These are phyloP conservation scores for Gymnopithys bicolor DNA, from an alignment of 2,797 vertebrate genomes.

Conservation along the genomic window DNA sequence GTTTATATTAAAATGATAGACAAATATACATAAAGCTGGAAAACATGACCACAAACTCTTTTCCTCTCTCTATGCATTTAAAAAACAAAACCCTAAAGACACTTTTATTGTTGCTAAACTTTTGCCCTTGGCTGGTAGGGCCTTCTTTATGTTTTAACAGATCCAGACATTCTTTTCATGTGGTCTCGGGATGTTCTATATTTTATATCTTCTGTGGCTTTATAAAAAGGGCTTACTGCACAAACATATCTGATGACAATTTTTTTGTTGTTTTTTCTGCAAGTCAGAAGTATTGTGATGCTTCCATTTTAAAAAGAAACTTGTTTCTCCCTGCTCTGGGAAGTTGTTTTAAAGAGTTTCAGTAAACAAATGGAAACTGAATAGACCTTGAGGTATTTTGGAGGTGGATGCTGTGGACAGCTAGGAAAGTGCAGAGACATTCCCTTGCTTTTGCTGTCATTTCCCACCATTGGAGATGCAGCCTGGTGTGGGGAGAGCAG, in stretches of 20 bases:
- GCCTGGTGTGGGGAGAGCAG: neutral
- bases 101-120: conserved; percentile 74
- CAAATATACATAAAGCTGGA: conserved; percentile 79
- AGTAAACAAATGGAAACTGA: neutral
- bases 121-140: conserved; percentile 67
- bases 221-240: conserved; percentile 47
- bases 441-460: neutral
- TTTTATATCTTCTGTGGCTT: conserved; percentile 71
- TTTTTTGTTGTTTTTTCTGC: conserved; percentile 26
- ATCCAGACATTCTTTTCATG: conserved; percentile 66
- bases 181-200: conserved; percentile 63
- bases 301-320: conserved; percentile 31
- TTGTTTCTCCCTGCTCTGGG: neutral
- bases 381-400: neutral
- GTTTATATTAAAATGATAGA: conserved; percentile 81
- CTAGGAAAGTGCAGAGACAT: neutral
- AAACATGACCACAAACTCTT: conserved; percentile 79
- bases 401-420: neutral
- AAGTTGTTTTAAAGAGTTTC: neutral
- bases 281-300: conserved; percentile 24
- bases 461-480: neutral
- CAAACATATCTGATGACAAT: conserved; percentile 50
- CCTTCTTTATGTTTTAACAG: conserved; percentile 57
- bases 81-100: conserved; percentile 47
- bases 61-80: conserved; percentile 44